Evolutionary conservation across 2,888 invertebrate species (phyloP), one percentile per base, ranked within the genome.

Genomic region (Cheilosia impressa): DNA sequence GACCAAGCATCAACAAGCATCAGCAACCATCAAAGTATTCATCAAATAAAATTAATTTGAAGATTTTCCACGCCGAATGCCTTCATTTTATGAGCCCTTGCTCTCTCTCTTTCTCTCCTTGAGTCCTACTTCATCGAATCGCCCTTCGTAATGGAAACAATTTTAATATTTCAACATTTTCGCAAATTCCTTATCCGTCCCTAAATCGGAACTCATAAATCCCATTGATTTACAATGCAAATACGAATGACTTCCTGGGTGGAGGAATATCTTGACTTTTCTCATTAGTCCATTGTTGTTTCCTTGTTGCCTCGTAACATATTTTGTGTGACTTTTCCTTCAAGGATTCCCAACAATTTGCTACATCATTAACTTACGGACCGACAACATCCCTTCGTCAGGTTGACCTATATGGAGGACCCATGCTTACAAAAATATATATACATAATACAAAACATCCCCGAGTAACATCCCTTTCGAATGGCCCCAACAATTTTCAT

Each of bases 401-500:
- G 27, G 17, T 31, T 66, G 24, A 43, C 45, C 41, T 17, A 43
- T 27, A 45, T 22, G 5, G 2, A 45, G 45, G 45, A 24, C 27
- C 13, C 27, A 27, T 52, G 52, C 24, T 22, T 22, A 2, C 22
- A 15, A 0, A 13, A 9, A 27, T 13, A 24, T 2, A 1, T 5
- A 47, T 1, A 19, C 38, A 38, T 38, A 47, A 47, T 4, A 47
- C 19, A 34, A 47, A 45, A 24, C 43, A 60, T 27, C 45, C 41
- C 22, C 19, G 27, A 62, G 63, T 31, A 57, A 41, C 60, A 62
- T 69, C 53, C 69, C 68, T 69, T 77, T 68, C 58, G 60, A 69
- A 77, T 69, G 34, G 77, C 47, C 34, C 66, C 53, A 50, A 62
- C 76, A 76, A 76, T 76, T 76, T 76, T 76, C 76, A 76, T 77